Percentiles rank a stretch among this genome's conserved stretches.
Evolutionary conservation across 2,113 vertebrate species (phyloP).

Genomic region (Delphinus delphis): DNA sequence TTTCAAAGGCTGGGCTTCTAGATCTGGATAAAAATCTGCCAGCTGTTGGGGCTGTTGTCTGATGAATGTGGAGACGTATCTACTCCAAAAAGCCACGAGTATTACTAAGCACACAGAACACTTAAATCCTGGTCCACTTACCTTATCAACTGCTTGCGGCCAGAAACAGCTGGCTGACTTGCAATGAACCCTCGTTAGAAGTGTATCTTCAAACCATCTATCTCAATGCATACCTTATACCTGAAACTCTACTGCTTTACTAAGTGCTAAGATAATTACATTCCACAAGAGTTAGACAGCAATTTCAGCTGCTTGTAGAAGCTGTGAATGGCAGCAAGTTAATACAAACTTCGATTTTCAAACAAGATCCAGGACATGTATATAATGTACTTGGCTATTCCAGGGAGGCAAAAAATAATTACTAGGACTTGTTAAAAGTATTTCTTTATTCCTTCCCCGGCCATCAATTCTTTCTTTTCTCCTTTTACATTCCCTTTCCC

Average conservation of each 20-base stretch:
- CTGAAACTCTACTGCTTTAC: not conserved
- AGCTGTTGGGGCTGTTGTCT: not conserved
- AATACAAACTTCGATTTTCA: constrained; percentile 21
- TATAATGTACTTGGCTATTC: not conserved
- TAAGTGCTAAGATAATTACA: not conserved
- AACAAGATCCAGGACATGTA: not conserved
- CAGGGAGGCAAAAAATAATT: not conserved
- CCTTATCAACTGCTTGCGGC: not conserved
- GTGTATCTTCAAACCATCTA: not conserved
- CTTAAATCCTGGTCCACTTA: not conserved
- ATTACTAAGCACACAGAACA: not conserved
- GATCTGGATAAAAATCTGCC: not conserved
- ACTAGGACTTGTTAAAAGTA: constrained; percentile 18
- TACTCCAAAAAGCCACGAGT: not conserved
- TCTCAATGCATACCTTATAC: not conserved
- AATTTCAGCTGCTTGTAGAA: not conserved
- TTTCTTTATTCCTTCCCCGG: not conserved
- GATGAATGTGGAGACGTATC: not conserved
- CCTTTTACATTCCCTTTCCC: not conserved
- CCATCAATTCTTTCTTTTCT: not conserved
- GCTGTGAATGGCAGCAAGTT: not conserved
- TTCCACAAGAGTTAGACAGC: not conserved
- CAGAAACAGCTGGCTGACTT: not conserved
- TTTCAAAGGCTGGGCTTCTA: not conserved
- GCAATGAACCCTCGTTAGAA: not conserved